Conservation (phyloP, 2,888 invertebrate species). For the Meiosimyza decipiens region DNA sequence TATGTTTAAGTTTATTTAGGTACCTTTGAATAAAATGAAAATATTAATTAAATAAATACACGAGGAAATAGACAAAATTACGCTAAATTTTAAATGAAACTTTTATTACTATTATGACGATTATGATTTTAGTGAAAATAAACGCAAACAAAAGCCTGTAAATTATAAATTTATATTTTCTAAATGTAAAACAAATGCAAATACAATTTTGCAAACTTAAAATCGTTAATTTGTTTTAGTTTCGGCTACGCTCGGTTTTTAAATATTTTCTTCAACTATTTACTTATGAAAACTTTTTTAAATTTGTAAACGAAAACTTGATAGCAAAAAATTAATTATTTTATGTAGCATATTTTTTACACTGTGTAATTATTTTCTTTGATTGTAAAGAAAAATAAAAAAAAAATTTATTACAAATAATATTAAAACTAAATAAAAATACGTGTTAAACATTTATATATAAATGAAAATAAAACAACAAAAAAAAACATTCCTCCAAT, state of each 20-base stretch:
- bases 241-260: constrained; percentile 2
- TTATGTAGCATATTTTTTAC: constrained; percentile 25
- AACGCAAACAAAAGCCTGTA: constrained; percentile 32
- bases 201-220: constrained; percentile 17
- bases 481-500: constrained; percentile 56
- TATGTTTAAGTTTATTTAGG: constrained; percentile 26
- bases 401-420: constrained; percentile 6
- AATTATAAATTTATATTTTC: constrained; percentile 30
- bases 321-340: not conserved
- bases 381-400: constrained; percentile 24
- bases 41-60: constrained; percentile 15
- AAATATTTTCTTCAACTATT: not conserved
- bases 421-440: constrained; percentile 16
- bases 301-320: constrained; percentile 27
- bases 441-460: constrained; percentile 41
- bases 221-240: not conserved
- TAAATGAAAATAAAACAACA: constrained; percentile 36
- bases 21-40: constrained; percentile 27
- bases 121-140: constrained; percentile 35
- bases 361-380: constrained; percentile 35
- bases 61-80: constrained; percentile 28
- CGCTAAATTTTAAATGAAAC: constrained; percentile 12
- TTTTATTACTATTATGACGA: constrained; percentile 29
- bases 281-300: constrained; percentile 32
- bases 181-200: constrained; percentile 4